Conservation (phyloP, 2,888 invertebrate species). For the Melitaea athalia region DNA sequence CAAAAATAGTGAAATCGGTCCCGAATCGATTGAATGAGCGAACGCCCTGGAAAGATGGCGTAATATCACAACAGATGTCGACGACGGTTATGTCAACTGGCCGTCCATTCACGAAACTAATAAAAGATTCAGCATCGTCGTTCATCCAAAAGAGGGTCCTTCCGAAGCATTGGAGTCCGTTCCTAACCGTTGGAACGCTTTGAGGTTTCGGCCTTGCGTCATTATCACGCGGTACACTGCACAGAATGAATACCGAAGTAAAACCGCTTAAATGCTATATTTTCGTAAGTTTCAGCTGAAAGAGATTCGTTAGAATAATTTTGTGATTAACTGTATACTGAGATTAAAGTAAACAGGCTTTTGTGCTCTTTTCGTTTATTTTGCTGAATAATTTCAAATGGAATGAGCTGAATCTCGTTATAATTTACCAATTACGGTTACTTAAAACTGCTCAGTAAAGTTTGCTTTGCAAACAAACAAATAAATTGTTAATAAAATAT, state of each 20-base stretch:
- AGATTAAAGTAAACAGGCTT: conserved; percentile 1
- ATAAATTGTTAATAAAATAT: background rate
- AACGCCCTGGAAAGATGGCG: conserved; percentile 60
- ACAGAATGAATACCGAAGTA: conserved; percentile 54
- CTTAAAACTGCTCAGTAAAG: too few relatives aligned
- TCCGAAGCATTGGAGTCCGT: conserved; percentile 62
- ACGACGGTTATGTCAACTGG: conserved; percentile 79
- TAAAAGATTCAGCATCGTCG: conserved; percentile 81
- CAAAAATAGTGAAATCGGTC: conserved; percentile 62
- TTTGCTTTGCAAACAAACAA: background rate
- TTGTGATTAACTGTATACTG: conserved; percentile 8
- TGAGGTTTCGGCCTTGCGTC: conserved; percentile 56
- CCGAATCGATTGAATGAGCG: conserved; percentile 61
- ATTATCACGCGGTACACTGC: conserved; percentile 66
- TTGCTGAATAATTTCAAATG: conserved; percentile 7
- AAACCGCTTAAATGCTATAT: conserved; percentile 15
- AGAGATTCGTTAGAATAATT: conserved; percentile 5
- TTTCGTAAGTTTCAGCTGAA: conserved; percentile 1
- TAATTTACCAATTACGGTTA: background rate
- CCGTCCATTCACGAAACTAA: conserved; percentile 79
- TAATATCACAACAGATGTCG: conserved; percentile 80
- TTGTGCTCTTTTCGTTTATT: background rate
- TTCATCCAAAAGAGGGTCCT: conserved; percentile 71
- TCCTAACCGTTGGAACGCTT: conserved; percentile 54
- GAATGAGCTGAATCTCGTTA: background rate